Evolutionary conservation across 2,797 vertebrate species (phyloP).

Genomic region (Syndactyla subalaris): DNA sequence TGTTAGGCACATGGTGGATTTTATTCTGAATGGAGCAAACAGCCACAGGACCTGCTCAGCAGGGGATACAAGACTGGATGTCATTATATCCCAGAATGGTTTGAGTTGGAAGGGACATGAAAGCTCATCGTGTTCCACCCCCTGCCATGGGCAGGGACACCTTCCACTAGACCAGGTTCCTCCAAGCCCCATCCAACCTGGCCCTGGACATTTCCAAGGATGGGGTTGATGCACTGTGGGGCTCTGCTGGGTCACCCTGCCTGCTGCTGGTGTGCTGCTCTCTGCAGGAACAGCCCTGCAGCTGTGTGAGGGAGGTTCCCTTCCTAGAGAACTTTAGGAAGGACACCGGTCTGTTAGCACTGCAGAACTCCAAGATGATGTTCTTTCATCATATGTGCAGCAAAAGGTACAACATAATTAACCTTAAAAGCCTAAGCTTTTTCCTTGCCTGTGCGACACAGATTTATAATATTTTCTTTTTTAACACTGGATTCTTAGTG

Average conservation of each 20-base stretch:
- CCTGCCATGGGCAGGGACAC: background rate
- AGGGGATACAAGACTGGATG: background rate
- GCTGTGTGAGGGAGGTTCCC: fast-evolving
- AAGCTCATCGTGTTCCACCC: background rate
- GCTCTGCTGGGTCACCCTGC: background rate
- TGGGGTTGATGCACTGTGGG: fast-evolving
- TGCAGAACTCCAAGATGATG: background rate
- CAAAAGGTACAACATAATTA: constrained; percentile 24
- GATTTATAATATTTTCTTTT: constrained; percentile 81
- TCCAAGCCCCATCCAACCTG: background rate
- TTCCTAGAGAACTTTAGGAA: background rate
- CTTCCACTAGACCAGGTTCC: fast-evolving
- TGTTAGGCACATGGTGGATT: background rate
- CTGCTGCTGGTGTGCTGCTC: fast-evolving
- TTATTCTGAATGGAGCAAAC: background rate
- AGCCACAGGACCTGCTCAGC: background rate
- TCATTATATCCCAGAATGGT: background rate
- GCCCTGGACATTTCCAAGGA: background rate
- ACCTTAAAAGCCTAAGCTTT: constrained; percentile 25
- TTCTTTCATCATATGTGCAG: background rate
- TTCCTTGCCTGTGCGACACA: background rate
- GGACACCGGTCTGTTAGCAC: background rate
- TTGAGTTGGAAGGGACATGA: background rate
- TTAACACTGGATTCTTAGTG: constrained; percentile 73
- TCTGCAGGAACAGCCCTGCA: background rate